These are phyloP conservation scores for Corbicula japonica DNA, from an alignment of 2,888 invertebrate genomes.

Conservation along the genomic window DNA sequence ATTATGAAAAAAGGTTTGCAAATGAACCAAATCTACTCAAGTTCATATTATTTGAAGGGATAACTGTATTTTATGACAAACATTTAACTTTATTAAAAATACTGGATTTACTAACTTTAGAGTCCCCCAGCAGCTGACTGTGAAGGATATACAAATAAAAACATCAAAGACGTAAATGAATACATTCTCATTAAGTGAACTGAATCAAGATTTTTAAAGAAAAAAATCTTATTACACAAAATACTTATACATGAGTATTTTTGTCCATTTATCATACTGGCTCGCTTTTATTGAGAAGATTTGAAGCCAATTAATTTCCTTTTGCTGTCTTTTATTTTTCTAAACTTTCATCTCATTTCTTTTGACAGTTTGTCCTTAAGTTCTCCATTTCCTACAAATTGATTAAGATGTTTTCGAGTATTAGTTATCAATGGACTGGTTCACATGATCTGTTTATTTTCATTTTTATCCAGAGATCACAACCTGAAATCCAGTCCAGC, in stretches of 20 bases:
- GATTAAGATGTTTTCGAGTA: conserved; percentile 22
- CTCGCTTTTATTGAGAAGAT: too few species aligned
- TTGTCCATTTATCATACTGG: too few species aligned
- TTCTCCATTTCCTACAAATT: conserved; percentile 12
- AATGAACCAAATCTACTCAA: conserved; percentile 14
- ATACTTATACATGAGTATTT: too few species aligned
- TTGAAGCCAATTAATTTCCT: neutral
- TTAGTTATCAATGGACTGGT: conserved; percentile 18
- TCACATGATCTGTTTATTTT: conserved; percentile 34
- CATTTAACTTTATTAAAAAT: too few species aligned
- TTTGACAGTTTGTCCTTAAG: neutral
- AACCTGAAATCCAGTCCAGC: conserved; percentile 15
- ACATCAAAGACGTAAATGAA: too few species aligned
- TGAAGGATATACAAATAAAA: too few species aligned
- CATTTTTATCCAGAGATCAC: conserved; percentile 17
- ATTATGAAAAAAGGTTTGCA: conserved; percentile 10
- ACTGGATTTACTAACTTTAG: too few species aligned
- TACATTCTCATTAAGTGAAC: too few species aligned
- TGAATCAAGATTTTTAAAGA: too few species aligned
- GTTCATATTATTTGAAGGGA: neutral
- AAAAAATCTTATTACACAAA: too few species aligned
- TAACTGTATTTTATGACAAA: neutral
- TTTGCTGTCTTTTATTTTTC: conserved; percentile 8
- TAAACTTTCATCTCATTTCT: neutral
- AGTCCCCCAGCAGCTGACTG: too few species aligned